A percentile compares a stretch with the other conserved stretches of the same genome.
Conservation (phyloP, 2,888 invertebrate species). For the Pelosia muscerda region DNA sequence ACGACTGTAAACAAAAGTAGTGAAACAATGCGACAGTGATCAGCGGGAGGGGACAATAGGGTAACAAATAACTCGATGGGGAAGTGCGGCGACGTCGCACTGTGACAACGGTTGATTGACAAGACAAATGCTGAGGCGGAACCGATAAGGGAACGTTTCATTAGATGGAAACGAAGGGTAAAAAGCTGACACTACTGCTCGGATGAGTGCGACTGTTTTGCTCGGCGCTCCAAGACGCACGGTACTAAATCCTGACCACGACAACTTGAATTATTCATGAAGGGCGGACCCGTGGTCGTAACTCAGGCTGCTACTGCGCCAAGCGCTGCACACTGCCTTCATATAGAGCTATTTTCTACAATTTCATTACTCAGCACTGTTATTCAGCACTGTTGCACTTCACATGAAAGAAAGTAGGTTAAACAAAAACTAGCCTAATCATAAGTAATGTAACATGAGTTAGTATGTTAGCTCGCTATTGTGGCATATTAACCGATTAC, state of each 20-base stretch:
- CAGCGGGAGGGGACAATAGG: slow-evolving; percentile 77
- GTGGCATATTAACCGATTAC: background rate
- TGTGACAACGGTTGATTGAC: slow-evolving; percentile 76
- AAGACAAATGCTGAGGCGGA: slow-evolving; percentile 78
- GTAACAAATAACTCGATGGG: slow-evolving; percentile 80
- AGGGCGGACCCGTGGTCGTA: slow-evolving; percentile 55
- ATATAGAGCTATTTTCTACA: slow-evolving; percentile 12
- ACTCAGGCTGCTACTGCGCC: slow-evolving; percentile 47
- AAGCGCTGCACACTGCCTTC: slow-evolving; percentile 37
- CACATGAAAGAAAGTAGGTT: background rate
- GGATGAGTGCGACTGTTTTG: slow-evolving; percentile 49
- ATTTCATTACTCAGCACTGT: background rate
- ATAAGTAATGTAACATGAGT: background rate
- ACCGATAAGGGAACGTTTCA: slow-evolving; percentile 75
- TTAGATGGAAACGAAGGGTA: slow-evolving; percentile 71
- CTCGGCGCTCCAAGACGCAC: slow-evolving; percentile 48
- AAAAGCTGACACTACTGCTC: slow-evolving; percentile 66
- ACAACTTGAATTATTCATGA: slow-evolving; percentile 76
- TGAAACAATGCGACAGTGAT: slow-evolving; percentile 81
- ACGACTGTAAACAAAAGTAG: slow-evolving; percentile 80
- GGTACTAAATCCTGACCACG: slow-evolving; percentile 69
- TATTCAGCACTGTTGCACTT: too few species aligned
- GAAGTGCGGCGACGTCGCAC: slow-evolving; percentile 69
- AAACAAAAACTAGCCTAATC: background rate
- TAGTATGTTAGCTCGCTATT: background rate